These are phyloP conservation scores for Melanophora roralis DNA, from an alignment of 2,888 invertebrate species.

Conservation along the genomic window DNA sequence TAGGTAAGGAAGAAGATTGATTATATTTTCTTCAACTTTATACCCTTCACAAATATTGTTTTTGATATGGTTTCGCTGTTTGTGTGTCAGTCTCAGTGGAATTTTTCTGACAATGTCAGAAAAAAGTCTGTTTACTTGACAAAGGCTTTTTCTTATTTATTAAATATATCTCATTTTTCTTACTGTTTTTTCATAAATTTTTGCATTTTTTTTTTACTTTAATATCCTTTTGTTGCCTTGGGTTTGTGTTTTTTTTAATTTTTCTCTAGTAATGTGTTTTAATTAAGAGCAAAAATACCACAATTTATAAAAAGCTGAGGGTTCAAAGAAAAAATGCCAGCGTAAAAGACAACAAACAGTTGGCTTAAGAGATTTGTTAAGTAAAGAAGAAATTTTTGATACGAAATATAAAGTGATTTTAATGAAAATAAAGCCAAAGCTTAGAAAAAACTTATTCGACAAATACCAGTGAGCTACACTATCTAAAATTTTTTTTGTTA, in stretches of 20 bases:
- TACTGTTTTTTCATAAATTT: conserved; percentile 14
- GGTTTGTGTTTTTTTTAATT: conserved; percentile 8
- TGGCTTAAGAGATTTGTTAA: background rate
- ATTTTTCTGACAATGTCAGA: conserved; percentile 42
- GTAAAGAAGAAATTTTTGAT: background rate
- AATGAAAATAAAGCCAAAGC: too few relatives aligned
- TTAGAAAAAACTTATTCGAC: too few relatives aligned
- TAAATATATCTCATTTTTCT: too few relatives aligned
- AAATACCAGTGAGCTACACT: too few relatives aligned
- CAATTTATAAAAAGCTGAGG: conserved; percentile 51
- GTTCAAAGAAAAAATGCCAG: background rate
- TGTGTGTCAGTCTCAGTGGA: background rate
- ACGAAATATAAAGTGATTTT: background rate
- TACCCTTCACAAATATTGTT: background rate
- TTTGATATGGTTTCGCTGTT: too few relatives aligned
- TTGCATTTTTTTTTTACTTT: background rate
- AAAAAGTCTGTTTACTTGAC: conserved; percentile 41
- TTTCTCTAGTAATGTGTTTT: conserved; percentile 39
- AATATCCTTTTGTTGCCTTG: conserved; percentile 17
- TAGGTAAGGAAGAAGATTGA: conserved; percentile 34
- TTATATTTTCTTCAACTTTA: conserved; percentile 36
- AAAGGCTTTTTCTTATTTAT: conserved; percentile 46
- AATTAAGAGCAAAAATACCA: conserved; percentile 57
- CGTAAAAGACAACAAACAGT: background rate
- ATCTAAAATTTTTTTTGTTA: too few relatives aligned